phyloP scores from a whole-genome alignment of 2,113 vertebrate species.

The Fulmarus glacialis region DNA sequence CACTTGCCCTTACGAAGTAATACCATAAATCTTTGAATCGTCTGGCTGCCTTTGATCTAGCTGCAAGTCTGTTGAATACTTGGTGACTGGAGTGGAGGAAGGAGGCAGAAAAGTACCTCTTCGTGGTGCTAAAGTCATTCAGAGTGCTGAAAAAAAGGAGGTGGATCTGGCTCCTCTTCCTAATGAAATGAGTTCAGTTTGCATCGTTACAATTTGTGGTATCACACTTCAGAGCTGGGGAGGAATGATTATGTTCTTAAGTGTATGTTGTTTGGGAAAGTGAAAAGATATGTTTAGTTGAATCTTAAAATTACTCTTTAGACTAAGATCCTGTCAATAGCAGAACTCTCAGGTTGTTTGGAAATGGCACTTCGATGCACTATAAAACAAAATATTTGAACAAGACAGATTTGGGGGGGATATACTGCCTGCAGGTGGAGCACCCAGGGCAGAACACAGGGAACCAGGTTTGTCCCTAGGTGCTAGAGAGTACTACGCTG shows the following conservation, averaged over 20 bases:
- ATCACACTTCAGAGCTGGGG: not conserved
- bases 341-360: not conserved
- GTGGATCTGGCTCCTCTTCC: not conserved
- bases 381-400: not conserved
- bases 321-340: not conserved
- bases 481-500: not conserved
- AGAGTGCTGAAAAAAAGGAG: not conserved
- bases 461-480: not conserved
- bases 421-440: not conserved
- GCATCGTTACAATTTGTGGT: not conserved
- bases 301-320: not conserved
- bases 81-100: not conserved
- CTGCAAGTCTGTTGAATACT: not conserved
- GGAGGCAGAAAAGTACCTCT: not conserved
- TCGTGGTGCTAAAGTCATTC: not conserved
- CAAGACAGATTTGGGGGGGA: not conserved
- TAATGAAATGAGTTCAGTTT: not conserved
- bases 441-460: accelerated
- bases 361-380: not conserved
- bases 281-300: not conserved
- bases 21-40: constrained; percentile 41
- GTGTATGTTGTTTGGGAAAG: not conserved
- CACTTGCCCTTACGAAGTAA: constrained; percentile 43
- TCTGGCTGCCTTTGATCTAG: constrained; percentile 24
- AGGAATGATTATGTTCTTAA: not conserved